These are phyloP conservation scores for Melipona quadrifasciata DNA, from an alignment of 1,140 invertebrate genomes.

Conservation along the genomic window DNA sequence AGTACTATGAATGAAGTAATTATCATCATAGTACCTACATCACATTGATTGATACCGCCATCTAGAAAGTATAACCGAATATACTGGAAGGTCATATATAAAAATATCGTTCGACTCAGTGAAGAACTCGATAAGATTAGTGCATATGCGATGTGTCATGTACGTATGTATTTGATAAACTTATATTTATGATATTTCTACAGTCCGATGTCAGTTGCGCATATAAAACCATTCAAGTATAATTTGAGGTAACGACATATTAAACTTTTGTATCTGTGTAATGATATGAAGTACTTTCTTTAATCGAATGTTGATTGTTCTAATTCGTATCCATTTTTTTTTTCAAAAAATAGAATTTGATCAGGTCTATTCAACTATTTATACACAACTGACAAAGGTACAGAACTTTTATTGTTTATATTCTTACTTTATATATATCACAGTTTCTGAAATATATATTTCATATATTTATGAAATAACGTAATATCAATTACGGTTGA, in stretches of 20 bases:
- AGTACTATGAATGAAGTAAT: no score
- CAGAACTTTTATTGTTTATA: neutral
- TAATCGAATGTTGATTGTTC: slow-evolving; percentile 5
- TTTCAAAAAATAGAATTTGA: neutral
- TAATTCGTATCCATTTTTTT: neutral
- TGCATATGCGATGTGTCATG: neutral
- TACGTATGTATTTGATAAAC: neutral
- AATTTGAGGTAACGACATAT: neutral
- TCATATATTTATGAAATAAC: neutral
- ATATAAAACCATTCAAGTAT: neutral
- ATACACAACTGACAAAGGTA: slow-evolving; percentile 18
- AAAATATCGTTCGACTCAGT: slow-evolving; percentile 13
- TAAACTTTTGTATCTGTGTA: neutral
- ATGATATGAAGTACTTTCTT: slow-evolving; percentile 28
- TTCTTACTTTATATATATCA: neutral
- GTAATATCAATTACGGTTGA: neutral
- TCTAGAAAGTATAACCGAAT: slow-evolving; percentile 25
- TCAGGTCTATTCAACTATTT: neutral
- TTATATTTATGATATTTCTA: neutral
- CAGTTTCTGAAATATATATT: neutral
- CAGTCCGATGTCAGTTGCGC: slow-evolving; percentile 8
- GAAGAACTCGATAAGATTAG: neutral
- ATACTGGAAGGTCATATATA: slow-evolving; percentile 18
- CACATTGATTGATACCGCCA: neutral
- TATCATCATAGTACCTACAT: no score